A percentile compares a stretch with the other conserved stretches of the same genome.
Evolutionary conservation across 2,113 vertebrate species (phyloP).

Genomic region (Paralichthys olivaceus): DNA sequence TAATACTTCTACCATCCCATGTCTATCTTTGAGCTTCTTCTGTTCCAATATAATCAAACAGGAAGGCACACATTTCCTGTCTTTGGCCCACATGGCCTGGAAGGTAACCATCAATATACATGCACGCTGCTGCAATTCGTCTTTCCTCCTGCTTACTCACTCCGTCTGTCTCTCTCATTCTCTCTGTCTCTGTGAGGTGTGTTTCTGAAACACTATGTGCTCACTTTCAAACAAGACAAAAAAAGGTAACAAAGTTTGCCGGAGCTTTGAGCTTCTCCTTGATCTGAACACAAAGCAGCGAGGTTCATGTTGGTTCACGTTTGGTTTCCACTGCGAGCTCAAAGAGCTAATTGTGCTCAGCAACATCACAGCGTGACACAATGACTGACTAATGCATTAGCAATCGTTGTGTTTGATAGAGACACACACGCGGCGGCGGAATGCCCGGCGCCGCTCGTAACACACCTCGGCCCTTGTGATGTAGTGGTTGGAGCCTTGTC

Average conservation of each 20-base stretch:
- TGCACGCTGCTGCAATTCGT: slow-evolving; percentile 1
- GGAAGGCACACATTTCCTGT: slow-evolving; percentile 60
- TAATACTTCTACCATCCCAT: slow-evolving; percentile 55
- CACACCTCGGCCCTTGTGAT: slow-evolving; percentile 60
- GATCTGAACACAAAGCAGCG: slow-evolving; percentile 64
- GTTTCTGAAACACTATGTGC: slow-evolving; percentile 22
- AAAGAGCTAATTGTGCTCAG: slow-evolving; percentile 71
- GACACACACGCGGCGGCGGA: slow-evolving; percentile 24
- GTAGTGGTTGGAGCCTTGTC: slow-evolving; percentile 56
- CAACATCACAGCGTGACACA: slow-evolving; percentile 64
- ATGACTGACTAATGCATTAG: slow-evolving; percentile 71
- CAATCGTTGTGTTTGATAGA: slow-evolving; percentile 57
- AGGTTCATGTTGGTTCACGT: slow-evolving; percentile 75
- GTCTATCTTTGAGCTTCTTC: slow-evolving; percentile 56
- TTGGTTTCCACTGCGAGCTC: slow-evolving; percentile 48
- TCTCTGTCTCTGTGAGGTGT: slow-evolving; percentile 31
- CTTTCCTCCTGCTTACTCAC: slow-evolving; percentile 44
- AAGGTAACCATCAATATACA: slow-evolving; percentile 51
- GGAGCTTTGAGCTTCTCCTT: slow-evolving; percentile 63
- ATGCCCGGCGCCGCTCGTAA: slow-evolving; percentile 22
- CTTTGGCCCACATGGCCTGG: slow-evolving; percentile 45
- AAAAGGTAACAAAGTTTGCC: slow-evolving; percentile 59
- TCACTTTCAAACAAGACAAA: slow-evolving; percentile 41
- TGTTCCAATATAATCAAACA: slow-evolving; percentile 71
- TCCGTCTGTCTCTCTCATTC: slow-evolving; percentile 16